Base-by-base conservation (phyloP, 2,113 vertebrate species). In the Mixornis gularis region DNA sequence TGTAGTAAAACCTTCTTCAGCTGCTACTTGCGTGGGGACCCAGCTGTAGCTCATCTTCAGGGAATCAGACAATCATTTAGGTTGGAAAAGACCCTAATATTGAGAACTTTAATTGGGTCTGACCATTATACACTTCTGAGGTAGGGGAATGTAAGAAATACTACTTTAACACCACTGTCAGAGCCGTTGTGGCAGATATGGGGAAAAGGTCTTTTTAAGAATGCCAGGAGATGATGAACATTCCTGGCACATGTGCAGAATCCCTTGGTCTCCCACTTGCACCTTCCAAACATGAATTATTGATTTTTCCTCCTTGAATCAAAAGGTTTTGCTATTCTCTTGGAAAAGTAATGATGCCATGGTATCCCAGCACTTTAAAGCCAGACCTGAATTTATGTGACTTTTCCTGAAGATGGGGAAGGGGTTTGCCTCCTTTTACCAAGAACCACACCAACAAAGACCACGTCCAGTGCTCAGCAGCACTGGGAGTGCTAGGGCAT, bases 401-500 rank as follows among this genome's bases (percentile, higher is more conserved):
- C 48, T 64, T 87, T 52, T 56, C 13, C 46, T 65, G 25, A 3
- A 49, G 32, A 24, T 11, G 12, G 32, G 17, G 22, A 74, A 34
- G 51, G 29, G 19, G 0, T 53, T 71, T 77, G 7, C 5, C 13
- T 20, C 2, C 9, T 58, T 56, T 74, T 43, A 53, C 21, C 41
- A 14, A 69, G 34, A 34, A 10, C 18, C 32, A 53, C 56, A 36
- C 26, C 29, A 48, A 16, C 32, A 73, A 58, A 62, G 32, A 30
- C 10, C 14, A 60, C 0, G 0, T 59, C 9, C 1, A 2, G 21
- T n/a, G 7, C 48, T 70, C n/a, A 55, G 58, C 19, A 80, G 27
- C 48, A 19, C 22, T 38, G n/a, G 9, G 8, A 13, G 3, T 17
- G 25, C n/a, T 74, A 34, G 14, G 40, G 20, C 36, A 43, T 4